A percentile compares a stretch with the other conserved stretches of the same genome.
phyloP scores from a whole-genome alignment of 1,140 invertebrate genomes.

The Papilio helenus region DNA sequence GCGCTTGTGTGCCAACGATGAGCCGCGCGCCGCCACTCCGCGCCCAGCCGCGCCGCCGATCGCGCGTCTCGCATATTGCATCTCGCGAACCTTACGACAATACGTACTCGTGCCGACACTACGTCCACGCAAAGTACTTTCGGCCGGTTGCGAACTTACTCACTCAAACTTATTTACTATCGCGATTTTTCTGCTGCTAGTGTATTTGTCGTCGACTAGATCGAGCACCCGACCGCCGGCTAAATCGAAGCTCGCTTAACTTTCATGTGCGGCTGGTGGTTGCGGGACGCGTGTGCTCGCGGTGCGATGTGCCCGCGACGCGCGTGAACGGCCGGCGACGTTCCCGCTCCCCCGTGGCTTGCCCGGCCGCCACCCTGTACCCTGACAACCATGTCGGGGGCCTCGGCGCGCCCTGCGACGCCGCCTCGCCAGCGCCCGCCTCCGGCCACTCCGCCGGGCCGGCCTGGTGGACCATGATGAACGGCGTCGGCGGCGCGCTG shows the following conservation, averaged over 20 bases:
- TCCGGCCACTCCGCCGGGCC: conserved; percentile 91
- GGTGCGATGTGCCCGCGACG: conserved; percentile 78
- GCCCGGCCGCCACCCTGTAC: conserved; percentile 90
- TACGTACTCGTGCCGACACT: conserved; percentile 44
- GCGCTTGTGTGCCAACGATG: conserved; percentile 72
- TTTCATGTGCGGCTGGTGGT: conserved; percentile 78
- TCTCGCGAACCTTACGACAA: conserved; percentile 48
- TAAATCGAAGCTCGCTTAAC: conserved; percentile 79
- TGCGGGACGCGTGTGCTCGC: conserved; percentile 75
- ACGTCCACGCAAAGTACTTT: conserved; percentile 47
- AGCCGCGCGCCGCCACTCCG: conserved; percentile 72
- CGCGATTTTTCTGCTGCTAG: conserved; percentile 24
- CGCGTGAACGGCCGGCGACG: conserved; percentile 71
- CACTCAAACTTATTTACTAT: conserved; percentile 9
- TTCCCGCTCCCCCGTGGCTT: conserved; percentile 87
- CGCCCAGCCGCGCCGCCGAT: conserved; percentile 76
- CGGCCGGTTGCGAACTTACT: conserved; percentile 26
- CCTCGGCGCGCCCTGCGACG: conserved; percentile 87
- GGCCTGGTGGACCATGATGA: conserved; percentile 93
- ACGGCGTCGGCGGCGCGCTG: conserved; percentile 84
- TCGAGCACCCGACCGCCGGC: conserved; percentile 52
- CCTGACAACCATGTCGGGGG: conserved; percentile 90
- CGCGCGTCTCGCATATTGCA: conserved; percentile 69
- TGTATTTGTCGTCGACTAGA: conserved; percentile 1
- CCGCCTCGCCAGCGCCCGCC: conserved; percentile 89